phyloP scores from a whole-genome alignment of 2,113 vertebrate species.

The Scartelaos histophorus region DNA sequence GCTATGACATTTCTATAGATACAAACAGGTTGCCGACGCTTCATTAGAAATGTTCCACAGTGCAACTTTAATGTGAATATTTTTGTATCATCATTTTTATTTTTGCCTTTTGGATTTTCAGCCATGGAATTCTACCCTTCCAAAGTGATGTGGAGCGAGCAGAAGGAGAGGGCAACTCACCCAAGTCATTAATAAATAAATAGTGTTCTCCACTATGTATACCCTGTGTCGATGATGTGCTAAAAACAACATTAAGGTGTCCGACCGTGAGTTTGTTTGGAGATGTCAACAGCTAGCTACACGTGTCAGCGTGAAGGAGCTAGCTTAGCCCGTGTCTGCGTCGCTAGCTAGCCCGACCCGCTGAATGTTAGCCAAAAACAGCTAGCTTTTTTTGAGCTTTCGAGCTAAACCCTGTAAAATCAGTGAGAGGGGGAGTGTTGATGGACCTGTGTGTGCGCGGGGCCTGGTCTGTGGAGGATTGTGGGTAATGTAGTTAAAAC shows the following conservation, averaged over 20 bases:
- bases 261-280: constrained; percentile 54
- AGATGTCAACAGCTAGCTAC: constrained; percentile 53
- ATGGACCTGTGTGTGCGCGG: constrained; percentile 10
- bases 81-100: not conserved
- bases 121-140: constrained; percentile 51
- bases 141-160: constrained; percentile 49
- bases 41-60: not conserved
- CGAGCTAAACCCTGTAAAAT: constrained; percentile 55
- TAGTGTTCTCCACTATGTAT: constrained; percentile 70
- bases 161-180: constrained; percentile 40
- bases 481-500: constrained; percentile 40
- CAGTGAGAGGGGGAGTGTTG: constrained; percentile 15
- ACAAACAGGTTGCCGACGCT: too few species aligned
- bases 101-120: not conserved
- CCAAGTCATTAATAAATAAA: constrained; percentile 64
- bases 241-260: constrained; percentile 63
- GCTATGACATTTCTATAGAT: too few species aligned
- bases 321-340: constrained; percentile 7
- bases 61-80: not conserved
- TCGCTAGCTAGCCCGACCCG: constrained; percentile 33
- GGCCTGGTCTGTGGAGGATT: constrained; percentile 28
- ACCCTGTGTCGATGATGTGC: constrained; percentile 78
- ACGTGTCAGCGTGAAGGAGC: constrained; percentile 37
- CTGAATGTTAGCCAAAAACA: constrained; percentile 26
- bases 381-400: constrained; percentile 29